Evolutionary conservation across 2,888 invertebrate species (phyloP).

Genomic region (Octonoba sinensis): DNA sequence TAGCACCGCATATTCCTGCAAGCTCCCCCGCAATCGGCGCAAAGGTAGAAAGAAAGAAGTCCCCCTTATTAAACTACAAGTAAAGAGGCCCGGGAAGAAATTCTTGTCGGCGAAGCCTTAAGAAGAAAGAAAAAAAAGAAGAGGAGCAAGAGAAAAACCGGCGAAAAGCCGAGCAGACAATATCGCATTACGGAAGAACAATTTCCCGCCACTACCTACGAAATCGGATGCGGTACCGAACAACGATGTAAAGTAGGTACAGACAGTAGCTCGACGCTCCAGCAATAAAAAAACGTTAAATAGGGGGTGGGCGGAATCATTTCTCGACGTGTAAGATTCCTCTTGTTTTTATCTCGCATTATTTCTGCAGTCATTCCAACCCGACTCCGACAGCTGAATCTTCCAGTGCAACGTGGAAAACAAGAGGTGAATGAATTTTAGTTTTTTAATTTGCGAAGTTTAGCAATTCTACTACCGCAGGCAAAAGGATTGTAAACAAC

Average conservation of each 20-base stretch:
- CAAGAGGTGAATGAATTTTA: too few relatives aligned
- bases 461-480: too few relatives aligned
- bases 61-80: too few relatives aligned
- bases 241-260: slow-evolving; percentile 54
- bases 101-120: not conserved
- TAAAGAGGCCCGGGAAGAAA: too few relatives aligned
- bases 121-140: slow-evolving; percentile 13
- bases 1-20: slow-evolving; percentile 28
- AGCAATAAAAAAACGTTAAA: slow-evolving; percentile 15
- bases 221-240: slow-evolving; percentile 43
- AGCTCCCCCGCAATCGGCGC: not conserved
- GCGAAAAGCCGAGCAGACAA: too few relatives aligned
- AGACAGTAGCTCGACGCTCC: slow-evolving; percentile 47
- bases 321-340: not conserved
- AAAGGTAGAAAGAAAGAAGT: too few relatives aligned
- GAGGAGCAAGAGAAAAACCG: slow-evolving; percentile 5
- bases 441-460: too few relatives aligned
- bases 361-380: too few relatives aligned
- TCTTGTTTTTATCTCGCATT: slow-evolving; percentile 3
- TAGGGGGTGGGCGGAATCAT: not conserved
- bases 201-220: slow-evolving; percentile 28
- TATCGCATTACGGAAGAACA: slow-evolving; percentile 31
- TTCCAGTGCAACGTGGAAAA: too few relatives aligned
- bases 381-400: too few relatives aligned
- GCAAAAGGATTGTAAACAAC: too few relatives aligned